Evolutionary conservation across 2,113 vertebrate species (phyloP).

Genomic region (Gorsachius goisagi): DNA sequence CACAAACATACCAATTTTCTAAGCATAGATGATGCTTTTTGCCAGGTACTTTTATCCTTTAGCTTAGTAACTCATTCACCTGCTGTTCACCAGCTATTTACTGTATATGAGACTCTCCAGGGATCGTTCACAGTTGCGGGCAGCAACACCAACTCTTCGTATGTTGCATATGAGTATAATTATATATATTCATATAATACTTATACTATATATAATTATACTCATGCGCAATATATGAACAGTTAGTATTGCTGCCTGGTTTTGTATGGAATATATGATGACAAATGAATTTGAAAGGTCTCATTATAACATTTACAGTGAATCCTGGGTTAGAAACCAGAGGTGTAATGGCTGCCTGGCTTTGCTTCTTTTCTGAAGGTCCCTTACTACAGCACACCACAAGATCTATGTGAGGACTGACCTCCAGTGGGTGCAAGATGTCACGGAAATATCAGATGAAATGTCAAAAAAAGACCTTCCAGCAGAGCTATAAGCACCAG

Average conservation of each 20-base stretch:
- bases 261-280: background rate
- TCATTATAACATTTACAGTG: background rate
- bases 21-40: background rate
- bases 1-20: background rate
- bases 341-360: background rate
- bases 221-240: background rate
- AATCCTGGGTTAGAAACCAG: background rate
- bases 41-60: background rate
- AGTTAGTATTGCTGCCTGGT: background rate
- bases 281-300: background rate
- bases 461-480: background rate
- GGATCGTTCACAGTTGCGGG: background rate
- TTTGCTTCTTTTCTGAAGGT: background rate
- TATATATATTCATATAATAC: background rate
- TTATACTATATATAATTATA: background rate
- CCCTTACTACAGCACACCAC: background rate
- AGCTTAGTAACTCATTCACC: background rate
- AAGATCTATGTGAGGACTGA: conserved; percentile 26
- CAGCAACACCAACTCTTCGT: background rate
- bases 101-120: background rate
- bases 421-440: background rate
- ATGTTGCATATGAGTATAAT: background rate
- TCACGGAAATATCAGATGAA: background rate
- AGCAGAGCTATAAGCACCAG: background rate
- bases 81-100: background rate